phyloP scores from a whole-genome alignment of 2,888 invertebrate genomes.

The Pterostichus madidus region DNA sequence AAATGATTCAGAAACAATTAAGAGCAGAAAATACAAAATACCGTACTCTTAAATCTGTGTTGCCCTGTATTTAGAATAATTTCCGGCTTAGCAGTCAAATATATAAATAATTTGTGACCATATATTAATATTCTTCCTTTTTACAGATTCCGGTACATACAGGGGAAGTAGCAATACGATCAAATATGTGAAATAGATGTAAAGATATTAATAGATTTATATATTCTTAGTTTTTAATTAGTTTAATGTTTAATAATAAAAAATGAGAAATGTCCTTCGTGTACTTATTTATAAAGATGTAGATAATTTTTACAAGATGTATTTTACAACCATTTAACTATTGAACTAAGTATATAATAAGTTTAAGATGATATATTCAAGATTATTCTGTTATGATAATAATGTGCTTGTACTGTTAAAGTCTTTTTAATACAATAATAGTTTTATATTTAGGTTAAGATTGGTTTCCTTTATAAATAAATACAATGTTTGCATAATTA shows the following conservation, averaged over 20 bases:
- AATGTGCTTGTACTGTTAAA: neutral
- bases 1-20: no score
- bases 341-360: neutral
- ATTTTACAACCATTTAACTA: conserved; percentile 10
- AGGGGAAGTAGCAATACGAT: neutral
- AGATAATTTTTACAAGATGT: conserved; percentile 19
- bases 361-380: neutral
- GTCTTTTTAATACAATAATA: neutral
- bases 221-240: neutral
- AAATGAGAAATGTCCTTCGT: conserved; percentile 30
- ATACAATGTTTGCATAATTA: conserved; percentile 10
- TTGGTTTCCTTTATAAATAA: conserved; percentile 20
- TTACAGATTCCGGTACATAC: no score
- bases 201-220: neutral
- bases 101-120: no score
- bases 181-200: conserved; percentile 5
- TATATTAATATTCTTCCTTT: no score
- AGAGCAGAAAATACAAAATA: no score
- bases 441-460: neutral
- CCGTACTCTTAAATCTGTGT: no score
- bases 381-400: no score
- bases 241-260: neutral
- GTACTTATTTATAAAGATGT: conserved; percentile 43
- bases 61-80: no score
- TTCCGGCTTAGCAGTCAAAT: no score